Evolutionary conservation across 2,888 invertebrate genomes (phyloP), one percentile per base, ranked within the genome.

Genomic region (Oithona nana): DNA sequence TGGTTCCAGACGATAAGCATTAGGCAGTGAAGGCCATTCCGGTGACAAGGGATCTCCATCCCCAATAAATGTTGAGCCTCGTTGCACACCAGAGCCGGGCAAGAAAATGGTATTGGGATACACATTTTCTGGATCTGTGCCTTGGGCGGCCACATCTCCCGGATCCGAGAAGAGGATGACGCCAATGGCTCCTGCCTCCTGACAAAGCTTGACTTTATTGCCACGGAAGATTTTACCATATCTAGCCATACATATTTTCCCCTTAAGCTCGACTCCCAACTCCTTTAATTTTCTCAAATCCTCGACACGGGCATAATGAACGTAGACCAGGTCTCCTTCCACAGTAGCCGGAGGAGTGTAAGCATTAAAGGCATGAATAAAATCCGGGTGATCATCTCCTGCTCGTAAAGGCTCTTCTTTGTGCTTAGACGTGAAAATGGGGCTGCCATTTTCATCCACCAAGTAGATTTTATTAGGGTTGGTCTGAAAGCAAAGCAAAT

Each of bases 221-320:
- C 74, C 74, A 39, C 75, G 68, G 68, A 70, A 76, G n/a, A 74
- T 73, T 61, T 72, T 71, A 28, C 77, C 76, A 66, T 77, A 77
- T 13, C 57, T 29, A 39, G 75, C 74, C 54, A 78, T 69, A 26
- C 74, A 75, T 39, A 78, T 75, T 61, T 72, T 72, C 0, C 75
- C 75, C 11, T 68, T 68, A 11, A 75, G 68, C 56, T 69, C 66
- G 13, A 75, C 68, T 6, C 68, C 68, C 3, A 68, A 64, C n/a
- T n/a, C n/a, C 11, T 68, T 65, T 48, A 76, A 67, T 31, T 66
- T 66, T 1, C 67, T 65, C 65, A 74, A 75, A 67, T 76, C 76
- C 61, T 73, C 71, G 6, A 70, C 69, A 26, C 72, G 66, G 0
- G 72, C 76, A 65, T 74, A 76, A 67, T 75, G 74, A 0, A 72